Evolutionary conservation across 2,113 vertebrate genomes (phyloP).

Genomic region (Muscicapa adusta): DNA sequence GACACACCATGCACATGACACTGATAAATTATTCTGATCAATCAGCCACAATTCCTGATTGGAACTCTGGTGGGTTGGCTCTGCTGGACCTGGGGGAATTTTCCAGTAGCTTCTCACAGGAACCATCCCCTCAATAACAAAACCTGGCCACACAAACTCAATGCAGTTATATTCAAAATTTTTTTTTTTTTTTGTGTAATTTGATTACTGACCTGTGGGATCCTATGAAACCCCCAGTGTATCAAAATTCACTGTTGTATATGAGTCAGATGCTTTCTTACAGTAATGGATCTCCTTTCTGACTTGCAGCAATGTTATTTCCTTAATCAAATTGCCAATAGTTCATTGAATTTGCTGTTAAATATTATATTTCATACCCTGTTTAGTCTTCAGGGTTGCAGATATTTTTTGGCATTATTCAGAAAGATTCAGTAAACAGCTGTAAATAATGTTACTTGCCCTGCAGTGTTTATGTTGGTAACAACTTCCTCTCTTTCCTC

Average conservation of each 20-base stretch:
- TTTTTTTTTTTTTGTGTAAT: neutral
- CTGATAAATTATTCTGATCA: neutral
- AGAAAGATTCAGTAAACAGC: neutral
- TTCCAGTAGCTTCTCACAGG: neutral
- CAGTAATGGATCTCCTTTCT: neutral
- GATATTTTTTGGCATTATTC: neutral
- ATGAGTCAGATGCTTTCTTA: neutral
- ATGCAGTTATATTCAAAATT: neutral
- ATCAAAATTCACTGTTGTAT: neutral
- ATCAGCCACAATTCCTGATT: neutral
- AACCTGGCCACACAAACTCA: neutral
- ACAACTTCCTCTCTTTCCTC: neutral
- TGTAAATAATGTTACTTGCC: slow-evolving; percentile 7
- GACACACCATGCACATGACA: too few relatives aligned
- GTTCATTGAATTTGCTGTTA: neutral
- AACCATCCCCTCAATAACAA: too few relatives aligned
- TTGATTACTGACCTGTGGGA: neutral
- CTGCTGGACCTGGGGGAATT: neutral
- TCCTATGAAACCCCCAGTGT: neutral
- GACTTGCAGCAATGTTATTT: neutral
- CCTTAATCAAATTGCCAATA: neutral
- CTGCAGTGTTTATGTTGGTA: neutral
- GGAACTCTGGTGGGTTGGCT: neutral
- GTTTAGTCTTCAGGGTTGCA: neutral
- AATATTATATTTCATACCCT: neutral